phyloP scores from a whole-genome alignment of 2,797 vertebrate species.

The Gobio occitaniae region DNA sequence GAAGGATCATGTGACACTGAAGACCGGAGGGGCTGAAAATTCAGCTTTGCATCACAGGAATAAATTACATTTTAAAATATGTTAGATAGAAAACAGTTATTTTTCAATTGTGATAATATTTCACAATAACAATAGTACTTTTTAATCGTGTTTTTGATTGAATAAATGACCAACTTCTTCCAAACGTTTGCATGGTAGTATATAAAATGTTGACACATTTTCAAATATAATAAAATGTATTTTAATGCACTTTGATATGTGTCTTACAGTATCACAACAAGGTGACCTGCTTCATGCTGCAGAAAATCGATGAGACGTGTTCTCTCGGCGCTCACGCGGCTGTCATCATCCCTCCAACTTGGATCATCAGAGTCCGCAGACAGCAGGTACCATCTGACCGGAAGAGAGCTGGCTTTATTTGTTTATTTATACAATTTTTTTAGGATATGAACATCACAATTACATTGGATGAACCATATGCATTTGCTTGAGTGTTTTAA shows the following conservation, averaged over 20 bases:
- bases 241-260: slow-evolving; percentile 42
- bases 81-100: not conserved
- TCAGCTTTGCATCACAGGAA: not conserved
- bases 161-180: not conserved
- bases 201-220: not conserved
- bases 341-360: slow-evolving; percentile 92
- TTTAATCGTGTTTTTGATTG: not conserved
- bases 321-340: slow-evolving; percentile 92
- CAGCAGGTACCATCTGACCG: slow-evolving; percentile 79
- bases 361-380: slow-evolving; percentile 90
- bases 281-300: slow-evolving; percentile 97
- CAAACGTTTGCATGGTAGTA: not conserved
- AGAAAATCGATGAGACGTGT: slow-evolving; percentile 95
- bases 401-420: not conserved
- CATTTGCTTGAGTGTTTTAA: too few species aligned
- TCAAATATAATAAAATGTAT: not conserved
- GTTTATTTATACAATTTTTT: too few species aligned
- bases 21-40: not conserved
- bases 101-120: not conserved
- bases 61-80: not conserved
- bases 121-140: too few species aligned
- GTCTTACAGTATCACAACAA: slow-evolving; percentile 92
- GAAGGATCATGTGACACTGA: not conserved
- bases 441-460: too few species aligned
- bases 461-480: too few species aligned